Evolutionary conservation across 2,888 invertebrate genomes (phyloP), one percentile per base, ranked within the genome.

Genomic region (Argyresthia goedartella): DNA sequence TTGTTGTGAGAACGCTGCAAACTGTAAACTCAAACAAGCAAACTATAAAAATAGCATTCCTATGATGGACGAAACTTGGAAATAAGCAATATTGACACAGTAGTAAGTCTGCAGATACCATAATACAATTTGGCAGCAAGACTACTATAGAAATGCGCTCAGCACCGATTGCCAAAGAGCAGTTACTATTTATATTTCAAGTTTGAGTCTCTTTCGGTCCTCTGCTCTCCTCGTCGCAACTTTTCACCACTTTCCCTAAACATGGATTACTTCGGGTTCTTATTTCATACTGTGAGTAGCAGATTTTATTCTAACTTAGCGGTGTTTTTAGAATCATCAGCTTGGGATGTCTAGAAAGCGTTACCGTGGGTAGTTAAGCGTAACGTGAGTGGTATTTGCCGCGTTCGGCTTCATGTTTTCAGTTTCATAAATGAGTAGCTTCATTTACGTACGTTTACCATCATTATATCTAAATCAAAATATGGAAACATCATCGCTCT

Each of bases 71-170:
- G 25, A 25, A 2, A 25, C 25, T 25, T 25, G 25, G 2, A 25
- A 25, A 25, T 25, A 25, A 25, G 25, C 25, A 25, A 25, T 25
- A 25, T 25, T 25, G 25, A 25, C 25, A n/a, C n/a, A n/a, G n/a
- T n/a, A 25, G 25, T 25, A 25, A 6, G 25, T 25, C 25, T 25
- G 25, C 25, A 25, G 25, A 25, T 2, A 25, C 25, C 25, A 25
- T 25, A 25, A 25, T 25, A 25, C 10, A 35, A 50, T 50, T 77
- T 76, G 76, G 76, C 77, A 76, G 54, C 62, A 55, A 39, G 50
- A 53, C 47, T 57, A 58, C 61, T 59, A 60, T 55, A 56, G 59
- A 67, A 49, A 71, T 73, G 68, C 63, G 66, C 64, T 60, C 67
- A 63, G 58, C 51, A 51, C 56, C 35, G 49, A 16, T 10, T 42